Base-by-base conservation (phyloP, 2,888 invertebrate genomes). In the Cryptocheilus praepositus region DNA sequence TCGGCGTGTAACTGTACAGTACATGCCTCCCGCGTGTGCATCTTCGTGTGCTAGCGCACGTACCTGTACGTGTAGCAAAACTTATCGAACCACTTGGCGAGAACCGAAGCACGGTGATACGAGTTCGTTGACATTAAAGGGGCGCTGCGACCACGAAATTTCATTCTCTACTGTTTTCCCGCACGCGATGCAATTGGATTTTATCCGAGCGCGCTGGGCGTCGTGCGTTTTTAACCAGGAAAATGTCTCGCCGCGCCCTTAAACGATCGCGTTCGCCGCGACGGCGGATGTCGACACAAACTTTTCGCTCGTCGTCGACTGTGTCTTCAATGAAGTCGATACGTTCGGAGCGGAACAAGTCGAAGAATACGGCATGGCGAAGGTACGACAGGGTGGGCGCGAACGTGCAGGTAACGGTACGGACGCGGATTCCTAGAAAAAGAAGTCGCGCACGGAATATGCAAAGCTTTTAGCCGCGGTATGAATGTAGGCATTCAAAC, bases 401-500 rank as follows among this genome's bases (percentile, higher is more conserved):
- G 36, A 36, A 11, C 4, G 3, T 11, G 8, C 36, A 11, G 36
- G 11, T 36, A 36, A 11, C 36, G 36, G 52, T 62, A 61, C 55
- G 36, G n/a, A 16, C 43, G 45, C 7, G 16, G 21, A 57, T 21
- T 28, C 45, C 45, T 28, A 58, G 73, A 64, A 64, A 67, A 70
- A 73, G 67, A 56, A 70, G 64, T 57, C 59, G 61, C 61, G 44
- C 43, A 36, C 56, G 62, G 68, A 74, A 77, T 75, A 79, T 72
- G 73, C 74, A 61, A 75, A 77, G 79, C 79, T 83, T 83, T 82
- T 77, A 82, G 78, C 76, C 78, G 63, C 69, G 61, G 71, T 56
- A 76, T 81, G 79, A 82, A 76, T 75, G 76, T 77, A 82, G 77
- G 78, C 82, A 83, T 83, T 83, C 83, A 84, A 84, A 83, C 83